A percentile compares a stretch with the other conserved stretches of the same genome.
Conservation (phyloP, 2,797 vertebrate species). For the Sebastes vulpes region DNA sequence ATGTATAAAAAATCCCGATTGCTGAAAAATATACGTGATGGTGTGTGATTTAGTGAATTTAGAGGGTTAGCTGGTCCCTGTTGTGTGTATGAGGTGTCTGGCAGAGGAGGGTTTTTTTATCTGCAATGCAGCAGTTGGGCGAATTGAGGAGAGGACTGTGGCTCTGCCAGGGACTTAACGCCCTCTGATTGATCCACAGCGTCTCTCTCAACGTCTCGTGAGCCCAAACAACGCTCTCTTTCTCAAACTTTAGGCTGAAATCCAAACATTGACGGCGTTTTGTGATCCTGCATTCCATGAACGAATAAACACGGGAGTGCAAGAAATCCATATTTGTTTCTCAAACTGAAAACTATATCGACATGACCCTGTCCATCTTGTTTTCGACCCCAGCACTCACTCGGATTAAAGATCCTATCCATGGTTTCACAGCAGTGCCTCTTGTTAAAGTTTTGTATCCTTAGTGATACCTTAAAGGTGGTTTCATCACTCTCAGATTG, state of each 20-base stretch:
- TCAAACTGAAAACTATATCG: not conserved
- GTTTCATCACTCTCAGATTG: not conserved
- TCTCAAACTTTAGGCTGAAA: conserved; percentile 1
- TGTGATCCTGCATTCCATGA: not conserved
- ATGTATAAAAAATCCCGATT: not conserved
- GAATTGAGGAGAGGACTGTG: conserved; percentile 45
- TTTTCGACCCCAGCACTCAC: not conserved
- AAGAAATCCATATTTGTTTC: conserved; percentile 12
- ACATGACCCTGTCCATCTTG: not conserved
- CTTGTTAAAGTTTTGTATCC: not conserved
- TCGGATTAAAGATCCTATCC: not conserved
- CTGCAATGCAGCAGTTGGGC: conserved; percentile 77
- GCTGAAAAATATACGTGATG: not conserved
- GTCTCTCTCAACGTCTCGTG: conserved; percentile 18
- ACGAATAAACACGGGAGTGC: not conserved
- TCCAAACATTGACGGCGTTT: not conserved
- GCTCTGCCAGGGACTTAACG: conserved; percentile 62
- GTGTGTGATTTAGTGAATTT: not conserved
- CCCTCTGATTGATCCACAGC: conserved; percentile 56
- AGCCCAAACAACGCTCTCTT: conserved; percentile 3
- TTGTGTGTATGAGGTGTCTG: conserved; percentile 55
- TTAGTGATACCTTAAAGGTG: not conserved
- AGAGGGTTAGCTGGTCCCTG: conserved; percentile 10
- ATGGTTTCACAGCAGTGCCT: not conserved
- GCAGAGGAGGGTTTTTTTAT: conserved; percentile 62